Percentiles rank a stretch among this genome's conserved stretches.
These are phyloP conservation scores for Podarcis siculus DNA, from an alignment of 2,797 vertebrate species.

Conservation along the genomic window DNA sequence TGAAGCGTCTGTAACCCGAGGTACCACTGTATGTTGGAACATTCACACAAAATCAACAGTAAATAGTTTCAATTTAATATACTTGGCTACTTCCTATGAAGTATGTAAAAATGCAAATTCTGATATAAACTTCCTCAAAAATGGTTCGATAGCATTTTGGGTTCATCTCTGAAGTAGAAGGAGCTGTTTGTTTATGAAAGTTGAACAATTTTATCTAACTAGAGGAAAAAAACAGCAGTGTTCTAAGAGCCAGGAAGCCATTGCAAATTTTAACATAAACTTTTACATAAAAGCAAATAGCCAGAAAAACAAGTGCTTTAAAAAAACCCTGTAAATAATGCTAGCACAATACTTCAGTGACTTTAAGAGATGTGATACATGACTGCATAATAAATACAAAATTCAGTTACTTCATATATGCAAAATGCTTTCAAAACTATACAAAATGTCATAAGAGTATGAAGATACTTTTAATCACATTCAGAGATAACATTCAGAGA, in stretches of 20 bases:
- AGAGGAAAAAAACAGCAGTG: neutral
- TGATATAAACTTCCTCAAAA: conserved; percentile 28
- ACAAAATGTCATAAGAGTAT: neutral
- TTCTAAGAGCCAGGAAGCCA: conserved; percentile 16
- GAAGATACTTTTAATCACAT: neutral
- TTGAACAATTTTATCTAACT: neutral
- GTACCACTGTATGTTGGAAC: neutral
- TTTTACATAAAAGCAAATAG: too few species aligned
- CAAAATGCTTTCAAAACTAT: conserved; percentile 28
- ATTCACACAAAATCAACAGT: conserved; percentile 9
- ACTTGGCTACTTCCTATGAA: conserved; percentile 23
- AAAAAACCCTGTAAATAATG: conserved; percentile 12
- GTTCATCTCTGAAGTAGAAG: neutral
- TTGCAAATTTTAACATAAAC: conserved; percentile 32
- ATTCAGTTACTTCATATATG: conserved; percentile 2
- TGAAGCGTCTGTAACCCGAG: too few species aligned
- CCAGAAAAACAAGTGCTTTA: neutral
- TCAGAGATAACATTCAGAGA: conserved; percentile 25
- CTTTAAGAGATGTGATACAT: neutral
- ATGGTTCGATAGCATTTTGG: neutral
- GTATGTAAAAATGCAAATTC: accelerated
- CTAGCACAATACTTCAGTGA: neutral
- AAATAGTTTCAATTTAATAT: conserved; percentile 36
- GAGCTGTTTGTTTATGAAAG: neutral
- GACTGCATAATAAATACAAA: conserved; percentile 11